Percentiles rank a stretch among this genome's conserved stretches.
phyloP scores from a whole-genome alignment of 2,888 invertebrate species.

The Troilus luridus region DNA sequence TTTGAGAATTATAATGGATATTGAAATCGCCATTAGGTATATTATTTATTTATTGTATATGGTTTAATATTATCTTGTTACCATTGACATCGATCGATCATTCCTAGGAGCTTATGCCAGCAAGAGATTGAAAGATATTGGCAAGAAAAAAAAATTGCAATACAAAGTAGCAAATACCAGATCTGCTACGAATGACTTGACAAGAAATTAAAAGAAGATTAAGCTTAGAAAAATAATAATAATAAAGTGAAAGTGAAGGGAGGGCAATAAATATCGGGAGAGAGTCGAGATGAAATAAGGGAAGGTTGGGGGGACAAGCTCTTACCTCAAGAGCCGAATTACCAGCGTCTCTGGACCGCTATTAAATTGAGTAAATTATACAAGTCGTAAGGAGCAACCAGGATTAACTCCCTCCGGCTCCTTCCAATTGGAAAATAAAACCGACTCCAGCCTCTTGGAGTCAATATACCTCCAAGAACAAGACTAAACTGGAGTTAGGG shows the following conservation, averaged over 20 bases:
- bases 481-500: neutral
- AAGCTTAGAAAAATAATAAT: neutral
- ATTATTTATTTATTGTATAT: too few relatives aligned
- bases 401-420: slow-evolving; percentile 30
- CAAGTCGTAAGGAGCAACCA: slow-evolving; percentile 48
- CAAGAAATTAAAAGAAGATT: slow-evolving; percentile 30
- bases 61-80: too few relatives aligned
- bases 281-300: slow-evolving; percentile 6
- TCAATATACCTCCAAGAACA: neutral
- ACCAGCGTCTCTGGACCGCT: neutral
- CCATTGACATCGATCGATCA: too few relatives aligned
- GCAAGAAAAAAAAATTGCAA: neutral
- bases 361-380: slow-evolving; percentile 57
- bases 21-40: too few relatives aligned
- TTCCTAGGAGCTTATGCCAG: neutral
- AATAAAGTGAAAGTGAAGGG: neutral
- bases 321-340: slow-evolving; percentile 3
- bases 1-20: too few relatives aligned
- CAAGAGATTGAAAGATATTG: neutral
- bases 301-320: neutral
- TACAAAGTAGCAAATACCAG: neutral
- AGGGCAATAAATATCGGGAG: slow-evolving; percentile 27
- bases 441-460: neutral
- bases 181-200: neutral
- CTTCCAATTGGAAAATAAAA: slow-evolving; percentile 49